phyloP scores from a whole-genome alignment of 1,140 invertebrate species.

The Pseudomyrmex dendroicus region DNA sequence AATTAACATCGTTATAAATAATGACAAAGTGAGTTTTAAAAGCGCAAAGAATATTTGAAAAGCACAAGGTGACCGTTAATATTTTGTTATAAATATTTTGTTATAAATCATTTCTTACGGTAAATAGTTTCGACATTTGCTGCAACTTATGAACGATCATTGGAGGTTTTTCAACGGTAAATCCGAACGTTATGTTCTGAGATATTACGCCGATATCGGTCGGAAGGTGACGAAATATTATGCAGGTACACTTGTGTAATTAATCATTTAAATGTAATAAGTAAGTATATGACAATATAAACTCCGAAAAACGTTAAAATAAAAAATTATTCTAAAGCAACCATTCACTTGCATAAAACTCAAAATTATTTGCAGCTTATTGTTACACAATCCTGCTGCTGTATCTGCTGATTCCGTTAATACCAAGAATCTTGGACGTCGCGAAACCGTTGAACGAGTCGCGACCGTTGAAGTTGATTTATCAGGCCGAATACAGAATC shows the following conservation, averaged over 20 bases:
- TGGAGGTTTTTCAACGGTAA: slow-evolving; percentile 8
- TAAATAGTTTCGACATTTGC: background rate
- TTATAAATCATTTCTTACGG: background rate
- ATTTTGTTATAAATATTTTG: slow-evolving; percentile 6
- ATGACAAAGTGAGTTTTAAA: slow-evolving; percentile 30
- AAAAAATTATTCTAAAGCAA: background rate
- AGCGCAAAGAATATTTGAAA: background rate
- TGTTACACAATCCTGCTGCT: background rate
- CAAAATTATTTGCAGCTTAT: background rate
- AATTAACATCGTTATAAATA: slow-evolving; percentile 22
- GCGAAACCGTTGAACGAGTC: slow-evolving; percentile 56
- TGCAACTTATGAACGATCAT: slow-evolving; percentile 23
- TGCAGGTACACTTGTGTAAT: slow-evolving; percentile 1
- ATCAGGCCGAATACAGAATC: slow-evolving; percentile 50
- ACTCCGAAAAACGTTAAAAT: background rate
- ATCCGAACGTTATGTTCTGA: slow-evolving; percentile 3
- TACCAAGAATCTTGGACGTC: slow-evolving; percentile 45
- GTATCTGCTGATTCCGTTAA: slow-evolving; percentile 36
- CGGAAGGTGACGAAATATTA: slow-evolving; percentile 26
- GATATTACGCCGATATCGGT: slow-evolving; percentile 19
- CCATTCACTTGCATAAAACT: background rate
- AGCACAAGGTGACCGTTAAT: background rate
- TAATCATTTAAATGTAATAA: background rate
- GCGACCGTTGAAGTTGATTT: slow-evolving; percentile 21
- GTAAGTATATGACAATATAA: background rate